Base-by-base conservation (phyloP, 1,140 invertebrate species). In the Megalonaias nervosa region DNA sequence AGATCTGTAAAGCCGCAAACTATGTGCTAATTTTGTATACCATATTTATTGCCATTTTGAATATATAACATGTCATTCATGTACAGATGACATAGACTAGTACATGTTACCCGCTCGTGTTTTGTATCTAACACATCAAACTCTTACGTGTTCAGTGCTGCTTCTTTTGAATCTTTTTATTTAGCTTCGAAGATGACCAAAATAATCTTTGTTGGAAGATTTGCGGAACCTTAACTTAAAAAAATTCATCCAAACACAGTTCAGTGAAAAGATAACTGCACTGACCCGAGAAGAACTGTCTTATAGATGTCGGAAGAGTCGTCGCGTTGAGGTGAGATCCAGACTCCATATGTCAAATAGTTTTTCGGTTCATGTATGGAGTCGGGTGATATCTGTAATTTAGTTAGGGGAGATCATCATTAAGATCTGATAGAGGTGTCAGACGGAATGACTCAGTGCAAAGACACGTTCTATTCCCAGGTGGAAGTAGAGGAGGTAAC, bases 151-250 rank as follows among this genome's bases (percentile, higher is more conserved):
- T 48, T 48, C 38, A 48, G 38, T 6, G 38, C 38, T 38, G 38
- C 5, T 38, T 38, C 38, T 38, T 38, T 38, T 38, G 38, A 38
- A 38, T 5, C 4, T 9, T 48, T 6, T 48, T 6, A 48, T 48
- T 48, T 48, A 48, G 6, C 38, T 48, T 48, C 38, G 81, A 90
- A 90, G 26, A 86, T 93, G 6, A 88, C 90, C 48, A 92, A 92
- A 77, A 89, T 93, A 68, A 93, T 94, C 85, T 86, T 94, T 19
- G 93, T 93, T 58, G 93, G 93, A 57, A 93, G 93, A 16, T 94
- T 93, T 84, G 91, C 93, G 9, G 93, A 93, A 82, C 93, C 92
- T 0, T 87, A 89, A 62, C 89, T 93, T 93, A 12, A 93, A 93
- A 88, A 87, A 89, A 58, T 90, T 91, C 74, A 89, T 93, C 12